Evolutionary conservation across 2,888 invertebrate species (phyloP).

Genomic region (Pilophorus perplexus): DNA sequence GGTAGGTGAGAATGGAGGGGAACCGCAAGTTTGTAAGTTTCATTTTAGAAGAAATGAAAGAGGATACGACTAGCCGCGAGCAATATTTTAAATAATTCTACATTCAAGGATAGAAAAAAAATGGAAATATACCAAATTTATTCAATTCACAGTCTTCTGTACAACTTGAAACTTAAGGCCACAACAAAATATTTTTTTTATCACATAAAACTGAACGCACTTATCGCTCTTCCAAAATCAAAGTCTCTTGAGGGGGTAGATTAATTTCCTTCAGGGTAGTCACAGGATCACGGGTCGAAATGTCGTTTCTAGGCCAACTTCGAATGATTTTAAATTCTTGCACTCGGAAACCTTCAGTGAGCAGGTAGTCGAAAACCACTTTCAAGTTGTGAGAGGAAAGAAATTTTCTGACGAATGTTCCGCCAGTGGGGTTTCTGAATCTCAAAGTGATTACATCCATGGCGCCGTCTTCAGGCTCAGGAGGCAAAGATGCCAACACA

Average conservation of each 20-base stretch:
- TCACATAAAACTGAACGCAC: slow-evolving; percentile 17
- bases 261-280: slow-evolving; percentile 78
- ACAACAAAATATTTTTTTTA: slow-evolving; percentile 26
- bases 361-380: slow-evolving; percentile 81
- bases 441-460: slow-evolving; percentile 69
- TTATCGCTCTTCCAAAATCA: slow-evolving; percentile 92
- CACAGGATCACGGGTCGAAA: slow-evolving; percentile 72
- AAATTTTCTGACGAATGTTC: slow-evolving; percentile 76
- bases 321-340: slow-evolving; percentile 88
- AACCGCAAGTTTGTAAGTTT: too few species aligned
- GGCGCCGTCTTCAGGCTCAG: slow-evolving; percentile 64
- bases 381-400: slow-evolving; percentile 53
- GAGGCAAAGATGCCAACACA: slow-evolving; percentile 68
- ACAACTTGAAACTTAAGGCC: slow-evolving; percentile 36
- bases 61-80: slow-evolving; percentile 16
- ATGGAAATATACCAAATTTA: slow-evolving; percentile 16
- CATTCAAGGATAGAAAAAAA: slow-evolving; percentile 9
- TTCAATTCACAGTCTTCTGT: slow-evolving; percentile 27
- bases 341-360: slow-evolving; percentile 82
- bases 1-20: too few species aligned
- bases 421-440: slow-evolving; percentile 76
- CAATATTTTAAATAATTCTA: slow-evolving; percentile 7
- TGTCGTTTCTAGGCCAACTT: slow-evolving; percentile 93
- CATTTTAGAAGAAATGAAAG: neutral
- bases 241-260: slow-evolving; percentile 89